These are phyloP conservation scores for Myanophis thanlyinensis DNA, from an alignment of 2,113 vertebrate species.

Conservation along the genomic window DNA sequence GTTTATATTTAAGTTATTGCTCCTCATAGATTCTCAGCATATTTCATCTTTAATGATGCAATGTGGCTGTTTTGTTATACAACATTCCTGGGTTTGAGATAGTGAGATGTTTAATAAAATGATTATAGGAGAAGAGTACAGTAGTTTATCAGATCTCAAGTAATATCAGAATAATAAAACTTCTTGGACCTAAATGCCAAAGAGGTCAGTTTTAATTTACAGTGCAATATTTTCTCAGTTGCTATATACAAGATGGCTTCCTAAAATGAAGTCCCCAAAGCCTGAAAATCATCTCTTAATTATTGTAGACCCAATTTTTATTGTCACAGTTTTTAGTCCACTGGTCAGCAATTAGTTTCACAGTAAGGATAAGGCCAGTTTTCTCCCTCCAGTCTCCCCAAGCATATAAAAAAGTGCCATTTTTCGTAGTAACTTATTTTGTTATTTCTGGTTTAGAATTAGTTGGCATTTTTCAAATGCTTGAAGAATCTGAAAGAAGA, in stretches of 20 bases:
- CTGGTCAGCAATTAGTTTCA: background rate
- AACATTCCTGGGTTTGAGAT: constrained; percentile 60
- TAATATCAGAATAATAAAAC: constrained; percentile 57
- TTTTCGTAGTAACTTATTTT: background rate
- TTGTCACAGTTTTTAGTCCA: constrained; percentile 9
- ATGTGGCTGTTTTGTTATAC: constrained; percentile 57
- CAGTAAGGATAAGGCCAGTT: background rate
- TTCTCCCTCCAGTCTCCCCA: background rate
- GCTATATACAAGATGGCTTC: constrained; percentile 38
- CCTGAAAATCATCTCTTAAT: constrained; percentile 43
- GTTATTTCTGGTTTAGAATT: background rate
- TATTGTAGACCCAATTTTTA: constrained; percentile 39
- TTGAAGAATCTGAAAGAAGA: background rate
- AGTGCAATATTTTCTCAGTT: constrained; percentile 41
- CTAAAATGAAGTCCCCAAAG: constrained; percentile 43
- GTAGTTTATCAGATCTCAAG: constrained; percentile 64
- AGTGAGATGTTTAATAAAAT: constrained; percentile 67
- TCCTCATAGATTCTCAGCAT: constrained; percentile 68
- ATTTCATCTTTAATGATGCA: constrained; percentile 65
- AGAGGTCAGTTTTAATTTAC: constrained; percentile 57
- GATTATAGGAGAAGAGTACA: constrained; percentile 65
- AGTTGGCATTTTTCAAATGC: background rate
- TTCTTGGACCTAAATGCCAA: constrained; percentile 40
- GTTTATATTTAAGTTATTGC: constrained; percentile 66
- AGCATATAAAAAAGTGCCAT: background rate